Evolutionary conservation across 2,888 invertebrate species (phyloP).

Genomic region (Diadromus collaris): DNA sequence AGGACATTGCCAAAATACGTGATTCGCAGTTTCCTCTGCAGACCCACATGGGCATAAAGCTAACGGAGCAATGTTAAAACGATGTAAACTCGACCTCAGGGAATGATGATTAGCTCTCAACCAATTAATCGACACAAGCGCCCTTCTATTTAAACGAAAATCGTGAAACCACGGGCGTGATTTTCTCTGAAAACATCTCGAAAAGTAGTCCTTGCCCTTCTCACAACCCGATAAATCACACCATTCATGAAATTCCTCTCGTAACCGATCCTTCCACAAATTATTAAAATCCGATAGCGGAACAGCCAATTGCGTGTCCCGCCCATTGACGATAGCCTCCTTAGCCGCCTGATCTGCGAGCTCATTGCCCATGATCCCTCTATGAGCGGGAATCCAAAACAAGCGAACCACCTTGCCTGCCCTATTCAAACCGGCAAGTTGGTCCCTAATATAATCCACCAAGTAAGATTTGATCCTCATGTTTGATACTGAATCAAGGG

Average conservation of each 20-base stretch:
- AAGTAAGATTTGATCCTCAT: constrained; percentile 28
- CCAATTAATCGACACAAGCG: constrained; percentile 29
- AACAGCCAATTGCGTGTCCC: constrained; percentile 16
- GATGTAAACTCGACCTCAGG: constrained; percentile 26
- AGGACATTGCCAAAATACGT: constrained; percentile 49
- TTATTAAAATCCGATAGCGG: constrained; percentile 20
- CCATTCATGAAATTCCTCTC: constrained; percentile 28
- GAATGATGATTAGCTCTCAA: constrained; percentile 35
- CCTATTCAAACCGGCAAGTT: not conserved
- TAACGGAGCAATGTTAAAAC: constrained; percentile 37
- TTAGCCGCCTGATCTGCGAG: constrained; percentile 48
- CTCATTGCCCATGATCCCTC: constrained; percentile 56
- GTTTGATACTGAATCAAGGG: not conserved
- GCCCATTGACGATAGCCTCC: not conserved
- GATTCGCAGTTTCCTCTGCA: constrained; percentile 39
- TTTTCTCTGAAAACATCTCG: not conserved
- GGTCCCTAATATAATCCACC: not conserved
- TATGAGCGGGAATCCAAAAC: constrained; percentile 60
- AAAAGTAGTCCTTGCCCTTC: constrained; percentile 6
- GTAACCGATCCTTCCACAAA: constrained; percentile 11
- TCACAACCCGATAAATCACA: not conserved
- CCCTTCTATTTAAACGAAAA: not conserved
- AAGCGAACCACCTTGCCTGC: constrained; percentile 19
- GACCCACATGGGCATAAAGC: constrained; percentile 30
- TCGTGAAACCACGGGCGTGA: constrained; percentile 34